A percentile compares a stretch with the other conserved stretches of the same genome.
Evolutionary conservation across 2,113 vertebrate genomes (phyloP).

Genomic region (Chiloscyllium plagiosum): DNA sequence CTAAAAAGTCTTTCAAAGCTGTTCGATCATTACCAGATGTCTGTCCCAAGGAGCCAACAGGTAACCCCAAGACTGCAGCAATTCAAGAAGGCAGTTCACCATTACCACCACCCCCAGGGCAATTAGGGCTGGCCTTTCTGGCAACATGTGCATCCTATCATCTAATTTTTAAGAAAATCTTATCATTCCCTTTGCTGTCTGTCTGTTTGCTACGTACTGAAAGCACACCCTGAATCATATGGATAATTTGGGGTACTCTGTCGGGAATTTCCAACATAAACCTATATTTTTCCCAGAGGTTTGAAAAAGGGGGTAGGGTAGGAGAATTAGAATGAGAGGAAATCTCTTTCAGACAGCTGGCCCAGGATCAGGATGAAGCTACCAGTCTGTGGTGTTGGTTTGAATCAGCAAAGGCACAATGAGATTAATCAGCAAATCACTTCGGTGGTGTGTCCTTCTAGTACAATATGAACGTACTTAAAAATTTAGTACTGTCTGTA

Average conservation of each 20-base stretch:
- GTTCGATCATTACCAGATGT: constrained; percentile 85
- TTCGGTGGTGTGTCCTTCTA: neutral
- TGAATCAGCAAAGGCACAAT: neutral
- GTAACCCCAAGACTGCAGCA: constrained; percentile 48
- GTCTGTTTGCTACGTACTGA: neutral
- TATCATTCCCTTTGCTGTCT: neutral
- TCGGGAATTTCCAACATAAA: neutral
- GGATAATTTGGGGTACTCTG: neutral
- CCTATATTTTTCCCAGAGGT: neutral
- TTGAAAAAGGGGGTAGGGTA: neutral
- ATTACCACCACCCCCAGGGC: no score
- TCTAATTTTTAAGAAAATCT: neutral
- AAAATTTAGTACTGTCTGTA: neutral
- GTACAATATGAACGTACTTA: neutral
- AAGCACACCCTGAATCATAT: no score
- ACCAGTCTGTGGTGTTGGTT: neutral
- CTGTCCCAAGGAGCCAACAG: constrained; percentile 90
- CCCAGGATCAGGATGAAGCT: neutral
- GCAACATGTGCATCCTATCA: no score
- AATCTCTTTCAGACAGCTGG: neutral
- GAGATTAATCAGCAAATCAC: neutral
- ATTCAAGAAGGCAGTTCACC: no score
- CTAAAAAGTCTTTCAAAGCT: constrained; percentile 57
- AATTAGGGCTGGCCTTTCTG: no score
- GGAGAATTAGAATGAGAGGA: neutral